Percentiles rank a stretch among this genome's conserved stretches.
Conservation (phyloP, 2,888 invertebrate species). For the Ophion obscuratus region DNA sequence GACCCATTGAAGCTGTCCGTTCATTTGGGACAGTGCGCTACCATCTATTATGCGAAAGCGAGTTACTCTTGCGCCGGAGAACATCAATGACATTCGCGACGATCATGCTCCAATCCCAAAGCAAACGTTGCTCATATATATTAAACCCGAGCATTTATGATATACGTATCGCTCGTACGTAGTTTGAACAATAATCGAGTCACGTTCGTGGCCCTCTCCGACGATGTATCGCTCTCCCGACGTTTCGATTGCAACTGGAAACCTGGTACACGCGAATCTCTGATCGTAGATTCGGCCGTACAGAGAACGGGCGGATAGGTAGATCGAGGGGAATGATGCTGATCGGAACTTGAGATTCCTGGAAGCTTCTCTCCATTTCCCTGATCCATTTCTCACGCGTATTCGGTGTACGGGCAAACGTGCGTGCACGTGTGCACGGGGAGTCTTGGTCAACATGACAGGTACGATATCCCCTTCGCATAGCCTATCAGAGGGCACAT, state of each 20-base stretch:
- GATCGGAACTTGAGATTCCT: slow-evolving; percentile 65
- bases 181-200: slow-evolving; percentile 54
- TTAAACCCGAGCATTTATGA: slow-evolving; percentile 24
- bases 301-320: slow-evolving; percentile 4
- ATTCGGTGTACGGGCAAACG: neutral
- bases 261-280: slow-evolving; percentile 40
- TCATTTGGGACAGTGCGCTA: neutral
- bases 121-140: slow-evolving; percentile 31
- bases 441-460: neutral
- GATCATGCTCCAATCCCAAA: slow-evolving; percentile 39
- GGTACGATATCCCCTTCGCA: neutral
- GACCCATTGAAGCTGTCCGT: neutral
- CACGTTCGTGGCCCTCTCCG: slow-evolving; percentile 27
- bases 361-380: slow-evolving; percentile 56
- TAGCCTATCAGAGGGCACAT: no score
- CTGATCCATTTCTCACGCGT: slow-evolving; percentile 61
- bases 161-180: slow-evolving; percentile 8
- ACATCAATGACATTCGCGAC: slow-evolving; percentile 30
- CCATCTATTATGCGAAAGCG: neutral
- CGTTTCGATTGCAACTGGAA: slow-evolving; percentile 47
- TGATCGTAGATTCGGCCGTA: slow-evolving; percentile 20
- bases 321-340: slow-evolving; percentile 36
- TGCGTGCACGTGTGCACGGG: neutral
- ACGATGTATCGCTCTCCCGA: slow-evolving; percentile 49
- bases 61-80: neutral